Base-by-base conservation (phyloP, 2,888 invertebrate species). In the Mythimna lalbum region DNA sequence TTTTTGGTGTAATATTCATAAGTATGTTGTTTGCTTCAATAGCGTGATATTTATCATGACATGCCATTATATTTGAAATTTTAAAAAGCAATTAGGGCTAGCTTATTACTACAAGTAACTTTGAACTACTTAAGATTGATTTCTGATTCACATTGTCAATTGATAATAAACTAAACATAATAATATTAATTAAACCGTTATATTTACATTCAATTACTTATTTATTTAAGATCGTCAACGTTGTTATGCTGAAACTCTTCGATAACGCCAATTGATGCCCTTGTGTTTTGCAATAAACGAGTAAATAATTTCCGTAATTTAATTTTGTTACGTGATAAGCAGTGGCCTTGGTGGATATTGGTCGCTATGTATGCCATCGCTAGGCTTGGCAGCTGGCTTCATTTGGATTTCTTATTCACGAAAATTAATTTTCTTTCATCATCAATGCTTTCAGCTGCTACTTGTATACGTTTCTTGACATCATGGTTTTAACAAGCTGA, bases 231-330 rank as follows among this genome's bases (percentile, higher is more conserved):
- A 47, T 70, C 19, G 14, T 47, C 62, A 50, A 43, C 39, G 33
- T 43, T 56, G 49, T 64, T 62, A 47, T 19, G 47, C 59, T 55
- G 31, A 60, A 64, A 27, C 27, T 27, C 12, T 53, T 47, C 55
- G 81, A 83, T 79, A 81, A 69, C 69, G 53, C 19, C 62, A 73
- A 67, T 39, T 63, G 39, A 65, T 61, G 79, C 43, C 79, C 84
- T 85, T 81, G 81, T 69, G 55, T 71, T 69, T 84, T 62, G 79
- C 84, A 81, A 71, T 72, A 73, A 72, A 73, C 61, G 36, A 78
- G 59, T 59, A 55, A 59, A 78, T 83, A 71, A 74, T 78, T 83
- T 84, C 84, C 81, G 81, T 62, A 74, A 79, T 80, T 85, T 76
- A 74, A 85, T 79, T 83, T 67, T 21, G 63, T 59, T 23, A 27